Conservation (phyloP, 1,140 invertebrate genomes). For the Coptotermes formosanus region DNA sequence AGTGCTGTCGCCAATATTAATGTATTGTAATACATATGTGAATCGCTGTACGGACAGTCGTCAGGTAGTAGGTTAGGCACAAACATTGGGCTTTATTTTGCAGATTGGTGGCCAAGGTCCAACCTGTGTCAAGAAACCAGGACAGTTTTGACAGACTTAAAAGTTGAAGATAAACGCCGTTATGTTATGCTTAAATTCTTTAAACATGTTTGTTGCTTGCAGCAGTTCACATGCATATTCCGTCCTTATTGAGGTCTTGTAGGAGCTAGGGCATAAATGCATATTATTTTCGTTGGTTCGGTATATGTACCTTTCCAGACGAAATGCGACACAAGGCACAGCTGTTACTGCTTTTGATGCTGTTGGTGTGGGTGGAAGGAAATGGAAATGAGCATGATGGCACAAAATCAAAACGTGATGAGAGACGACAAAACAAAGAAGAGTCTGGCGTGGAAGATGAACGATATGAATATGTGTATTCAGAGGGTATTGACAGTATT, state of each 20-base stretch:
- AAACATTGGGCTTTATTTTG: not conserved
- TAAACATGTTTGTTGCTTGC: too few species aligned
- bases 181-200: too few species aligned
- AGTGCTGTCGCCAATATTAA: not conserved
- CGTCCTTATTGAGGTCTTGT: not conserved
- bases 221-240: too few species aligned
- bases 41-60: not conserved
- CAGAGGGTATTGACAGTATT: slow-evolving; percentile 33
- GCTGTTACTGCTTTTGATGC: slow-evolving; percentile 10
- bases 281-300: not conserved
- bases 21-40: not conserved
- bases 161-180: too few species aligned
- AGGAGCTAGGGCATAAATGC: not conserved
- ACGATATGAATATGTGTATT: slow-evolving; percentile 35
- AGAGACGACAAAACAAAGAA: not conserved
- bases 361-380: not conserved
- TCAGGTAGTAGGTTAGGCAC: not conserved
- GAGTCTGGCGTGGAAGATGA: slow-evolving; percentile 32
- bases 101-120: not conserved
- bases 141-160: not conserved
- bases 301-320: not conserved
- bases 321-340: slow-evolving; percentile 22
- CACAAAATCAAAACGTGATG: not conserved
- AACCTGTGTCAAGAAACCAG: not conserved
- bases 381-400: not conserved